Evolutionary conservation across 2,113 vertebrate genomes (phyloP).

Genomic region (Quiscalus mexicanus): DNA sequence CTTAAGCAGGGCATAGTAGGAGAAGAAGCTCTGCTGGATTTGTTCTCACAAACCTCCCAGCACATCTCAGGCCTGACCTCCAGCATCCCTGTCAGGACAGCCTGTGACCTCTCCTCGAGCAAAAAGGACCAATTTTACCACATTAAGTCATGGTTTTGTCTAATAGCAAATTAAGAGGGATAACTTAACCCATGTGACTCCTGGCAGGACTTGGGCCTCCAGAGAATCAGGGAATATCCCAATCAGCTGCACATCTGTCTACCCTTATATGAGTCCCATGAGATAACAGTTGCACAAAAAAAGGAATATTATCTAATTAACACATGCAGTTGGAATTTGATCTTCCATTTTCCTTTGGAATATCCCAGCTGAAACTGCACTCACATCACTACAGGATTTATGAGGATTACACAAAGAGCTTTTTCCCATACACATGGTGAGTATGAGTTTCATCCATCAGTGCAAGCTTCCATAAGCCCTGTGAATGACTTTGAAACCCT

Average conservation of each 20-base stretch:
- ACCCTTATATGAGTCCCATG: neutral
- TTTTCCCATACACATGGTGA: conserved; percentile 22
- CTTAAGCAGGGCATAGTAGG: conserved; percentile 39
- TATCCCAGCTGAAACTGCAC: neutral
- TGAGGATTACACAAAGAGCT: conserved; percentile 22
- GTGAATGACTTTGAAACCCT: conserved; percentile 40
- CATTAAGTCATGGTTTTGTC: conserved; percentile 16
- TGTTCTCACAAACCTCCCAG: neutral
- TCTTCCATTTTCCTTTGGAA: neutral
- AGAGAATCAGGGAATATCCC: conserved; percentile 31
- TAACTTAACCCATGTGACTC: neutral
- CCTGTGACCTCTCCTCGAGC: neutral
- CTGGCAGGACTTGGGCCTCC: neutral
- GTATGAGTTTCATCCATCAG: conserved; percentile 20
- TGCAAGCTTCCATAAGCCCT: conserved; percentile 14
- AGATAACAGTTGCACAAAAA: conserved; percentile 24
- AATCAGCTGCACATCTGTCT: neutral
- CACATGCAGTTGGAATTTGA: neutral
- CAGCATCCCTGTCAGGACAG: neutral
- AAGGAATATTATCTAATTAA: conserved; percentile 45
- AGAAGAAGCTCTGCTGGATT: conserved; percentile 50
- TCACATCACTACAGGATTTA: conserved; percentile 5
- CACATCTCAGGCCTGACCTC: neutral
- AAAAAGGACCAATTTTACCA: conserved; percentile 7
- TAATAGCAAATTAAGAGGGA: conserved; percentile 19